Conservation (phyloP, 2,113 vertebrate species). For the Pelecanus crispus region DNA sequence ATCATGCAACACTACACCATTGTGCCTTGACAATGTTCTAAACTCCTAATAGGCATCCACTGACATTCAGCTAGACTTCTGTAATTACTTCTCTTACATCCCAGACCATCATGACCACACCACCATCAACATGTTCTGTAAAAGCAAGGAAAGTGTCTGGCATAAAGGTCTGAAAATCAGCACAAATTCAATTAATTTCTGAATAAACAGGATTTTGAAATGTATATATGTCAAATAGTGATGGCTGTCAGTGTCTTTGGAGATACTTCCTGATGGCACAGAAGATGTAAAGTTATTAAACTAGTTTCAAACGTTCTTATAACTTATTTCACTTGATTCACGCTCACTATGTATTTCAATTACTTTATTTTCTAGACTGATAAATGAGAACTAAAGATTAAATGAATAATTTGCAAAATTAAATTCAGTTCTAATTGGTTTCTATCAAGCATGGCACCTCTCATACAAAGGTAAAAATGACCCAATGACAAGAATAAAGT, state of each 20-base stretch:
- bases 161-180: not conserved
- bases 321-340: conserved; percentile 34
- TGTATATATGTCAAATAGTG: not conserved
- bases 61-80: not conserved
- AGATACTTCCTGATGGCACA: not conserved
- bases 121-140: not conserved
- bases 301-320: not conserved
- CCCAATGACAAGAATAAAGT: conserved; percentile 42
- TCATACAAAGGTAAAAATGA: conserved; percentile 48
- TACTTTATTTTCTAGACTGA: conserved; percentile 50
- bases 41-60: not conserved
- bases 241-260: not conserved
- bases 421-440: conserved; percentile 60
- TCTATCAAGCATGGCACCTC: conserved; percentile 28
- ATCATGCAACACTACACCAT: not conserved
- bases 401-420: conserved; percentile 61
- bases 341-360: conserved; percentile 24
- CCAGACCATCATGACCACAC: not conserved
- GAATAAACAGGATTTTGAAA: not conserved
- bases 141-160: not conserved
- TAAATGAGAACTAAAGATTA: conserved; percentile 51
- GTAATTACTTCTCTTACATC: not conserved
- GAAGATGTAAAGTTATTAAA: not conserved
- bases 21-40: not conserved
- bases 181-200: not conserved